Evolutionary conservation across 2,113 vertebrate genomes (phyloP).

Genomic region (Oncorhynchus keta): DNA sequence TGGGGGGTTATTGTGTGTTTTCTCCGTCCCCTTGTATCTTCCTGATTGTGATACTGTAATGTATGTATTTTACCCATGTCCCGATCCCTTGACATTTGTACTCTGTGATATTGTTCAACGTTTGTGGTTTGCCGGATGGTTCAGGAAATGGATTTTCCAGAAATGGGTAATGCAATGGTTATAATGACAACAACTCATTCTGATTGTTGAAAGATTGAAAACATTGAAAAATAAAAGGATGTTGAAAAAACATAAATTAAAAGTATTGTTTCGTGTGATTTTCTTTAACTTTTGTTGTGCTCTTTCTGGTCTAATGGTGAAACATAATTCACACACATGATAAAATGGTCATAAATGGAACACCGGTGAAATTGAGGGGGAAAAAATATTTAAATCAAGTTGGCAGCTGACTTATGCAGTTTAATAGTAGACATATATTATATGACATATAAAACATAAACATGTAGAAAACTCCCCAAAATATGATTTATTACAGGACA

Average conservation of each 20-base stretch:
- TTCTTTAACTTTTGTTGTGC: neutral
- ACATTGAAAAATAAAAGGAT: conserved; percentile 58
- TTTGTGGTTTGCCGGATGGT: conserved; percentile 67
- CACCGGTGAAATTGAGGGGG: neutral
- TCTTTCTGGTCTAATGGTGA: too few species aligned
- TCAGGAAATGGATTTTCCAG: conserved; percentile 52
- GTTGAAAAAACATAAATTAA: conserved; percentile 48
- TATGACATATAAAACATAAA: neutral
- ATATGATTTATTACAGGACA: neutral
- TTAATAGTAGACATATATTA: too few species aligned
- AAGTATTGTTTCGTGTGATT: conserved; percentile 2
- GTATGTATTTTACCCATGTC: conserved; percentile 62
- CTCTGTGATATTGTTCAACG: conserved; percentile 67
- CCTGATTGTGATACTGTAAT: conserved; percentile 61
- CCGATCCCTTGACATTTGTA: conserved; percentile 64
- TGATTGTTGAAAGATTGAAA: conserved; percentile 61
- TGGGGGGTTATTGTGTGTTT: conserved; percentile 53
- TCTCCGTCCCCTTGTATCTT: conserved; percentile 65
- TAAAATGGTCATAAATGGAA: neutral
- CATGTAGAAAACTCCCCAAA: neutral
- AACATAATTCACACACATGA: neutral
- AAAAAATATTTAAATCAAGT: neutral
- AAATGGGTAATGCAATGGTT: conserved; percentile 64
- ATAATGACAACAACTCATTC: conserved; percentile 49
- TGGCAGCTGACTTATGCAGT: neutral